These are phyloP conservation scores for Pandemis cinnamomeana DNA, from an alignment of 2,888 invertebrate species.

Conservation along the genomic window DNA sequence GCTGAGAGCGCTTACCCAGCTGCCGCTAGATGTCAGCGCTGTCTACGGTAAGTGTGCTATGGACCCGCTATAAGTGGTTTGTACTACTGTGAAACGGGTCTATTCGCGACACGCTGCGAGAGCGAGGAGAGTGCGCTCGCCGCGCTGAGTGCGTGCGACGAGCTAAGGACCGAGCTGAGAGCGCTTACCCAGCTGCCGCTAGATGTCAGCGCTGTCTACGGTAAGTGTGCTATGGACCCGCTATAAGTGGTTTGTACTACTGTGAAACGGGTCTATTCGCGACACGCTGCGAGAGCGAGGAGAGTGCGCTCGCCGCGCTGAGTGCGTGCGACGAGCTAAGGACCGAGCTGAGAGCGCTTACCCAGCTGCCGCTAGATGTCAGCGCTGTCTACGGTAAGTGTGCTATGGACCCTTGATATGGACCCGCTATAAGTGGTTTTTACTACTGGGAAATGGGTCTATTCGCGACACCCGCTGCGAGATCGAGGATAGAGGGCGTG, in stretches of 20 bases:
- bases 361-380: constrained; percentile 91
- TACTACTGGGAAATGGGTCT: constrained; percentile 45
- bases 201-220: constrained; percentile 91
- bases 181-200: constrained; percentile 90
- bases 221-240: constrained; percentile 55
- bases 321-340: constrained; percentile 88
- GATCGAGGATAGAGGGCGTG: constrained; percentile 90
- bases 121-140: constrained; percentile 86
- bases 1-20: too few relatives aligned
- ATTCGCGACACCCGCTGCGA: constrained; percentile 79
- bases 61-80: too few relatives aligned
- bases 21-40: too few relatives aligned
- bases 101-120: too few relatives aligned
- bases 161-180: constrained; percentile 88
- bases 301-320: constrained; percentile 84
- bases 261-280: constrained; percentile 51
- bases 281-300: constrained; percentile 88
- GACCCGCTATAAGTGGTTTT: too few relatives aligned
- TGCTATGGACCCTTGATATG: neutral
- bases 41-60: too few relatives aligned
- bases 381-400: constrained; percentile 89
- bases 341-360: constrained; percentile 87
- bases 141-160: constrained; percentile 87
- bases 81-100: too few relatives aligned
- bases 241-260: too few relatives aligned